These are phyloP conservation scores for Germaria angustata DNA, from an alignment of 2,888 invertebrate genomes.

Conservation along the genomic window DNA sequence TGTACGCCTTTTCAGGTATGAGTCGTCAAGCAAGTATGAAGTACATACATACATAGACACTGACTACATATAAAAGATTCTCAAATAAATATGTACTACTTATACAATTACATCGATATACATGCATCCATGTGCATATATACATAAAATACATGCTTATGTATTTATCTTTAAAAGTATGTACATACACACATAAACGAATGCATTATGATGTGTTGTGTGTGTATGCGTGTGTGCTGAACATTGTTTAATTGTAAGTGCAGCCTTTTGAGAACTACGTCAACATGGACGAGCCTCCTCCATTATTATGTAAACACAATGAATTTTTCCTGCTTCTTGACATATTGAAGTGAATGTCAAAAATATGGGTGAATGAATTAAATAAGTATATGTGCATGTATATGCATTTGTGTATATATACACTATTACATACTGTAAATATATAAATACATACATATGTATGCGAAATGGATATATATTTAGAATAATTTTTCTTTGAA, in stretches of 20 bases:
- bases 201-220: not conserved
- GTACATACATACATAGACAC: not conserved
- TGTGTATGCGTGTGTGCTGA: not conserved
- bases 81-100: not conserved
- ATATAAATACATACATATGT: not conserved
- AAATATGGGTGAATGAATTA: conserved; percentile 57
- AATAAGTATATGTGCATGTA: not conserved
- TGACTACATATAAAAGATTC: not conserved
- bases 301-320: conserved; percentile 9
- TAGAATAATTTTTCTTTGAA: too few species aligned
- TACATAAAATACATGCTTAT: not conserved
- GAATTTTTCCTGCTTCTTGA: not conserved
- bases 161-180: not conserved
- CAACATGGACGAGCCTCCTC: conserved; percentile 69
- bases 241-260: not conserved
- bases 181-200: not conserved
- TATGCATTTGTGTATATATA: too few species aligned
- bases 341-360: conserved; percentile 50
- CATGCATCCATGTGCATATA: too few species aligned
- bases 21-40: not conserved
- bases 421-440: too few species aligned
- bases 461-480: not conserved
- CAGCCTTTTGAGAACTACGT: conserved; percentile 56
- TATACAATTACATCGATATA: too few species aligned
- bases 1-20: not conserved